These are phyloP conservation scores for Protonemura montana DNA, from an alignment of 2,888 invertebrate species.

Conservation along the genomic window DNA sequence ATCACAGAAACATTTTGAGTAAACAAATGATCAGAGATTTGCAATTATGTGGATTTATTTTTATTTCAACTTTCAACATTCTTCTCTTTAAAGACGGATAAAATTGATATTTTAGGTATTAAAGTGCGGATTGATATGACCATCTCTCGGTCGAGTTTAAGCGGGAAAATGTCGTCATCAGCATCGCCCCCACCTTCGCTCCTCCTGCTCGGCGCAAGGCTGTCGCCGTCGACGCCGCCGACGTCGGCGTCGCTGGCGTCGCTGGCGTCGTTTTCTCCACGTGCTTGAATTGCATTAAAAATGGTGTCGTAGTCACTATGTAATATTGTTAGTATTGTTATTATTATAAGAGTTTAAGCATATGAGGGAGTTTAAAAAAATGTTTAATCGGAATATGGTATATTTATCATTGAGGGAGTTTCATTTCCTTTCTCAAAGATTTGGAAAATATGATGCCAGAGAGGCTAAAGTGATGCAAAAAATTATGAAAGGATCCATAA, in stretches of 20 bases:
- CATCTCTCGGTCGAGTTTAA: background rate
- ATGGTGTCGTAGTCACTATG: too few species aligned
- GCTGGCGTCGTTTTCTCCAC: conserved; percentile 20
- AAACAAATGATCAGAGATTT: too few species aligned
- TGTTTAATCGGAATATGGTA: background rate
- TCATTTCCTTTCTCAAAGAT: conserved; percentile 39
- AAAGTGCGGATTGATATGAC: background rate
- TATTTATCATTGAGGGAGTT: conserved; percentile 42
- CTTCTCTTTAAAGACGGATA: background rate
- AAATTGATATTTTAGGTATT: background rate
- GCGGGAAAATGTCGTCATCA: conserved; percentile 4
- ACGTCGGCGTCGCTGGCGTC: conserved; percentile 33
- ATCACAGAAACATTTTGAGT: too few species aligned
- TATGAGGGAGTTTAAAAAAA: too few species aligned
- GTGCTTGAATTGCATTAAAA: background rate
- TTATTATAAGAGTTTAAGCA: too few species aligned
- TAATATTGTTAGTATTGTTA: too few species aligned
- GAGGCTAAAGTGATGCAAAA: conserved; percentile 52
- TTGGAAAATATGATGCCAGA: conserved; percentile 46
- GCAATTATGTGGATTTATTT: too few species aligned
- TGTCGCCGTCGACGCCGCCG: background rate
- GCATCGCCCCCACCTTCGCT: background rate
- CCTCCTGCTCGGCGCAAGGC: background rate
- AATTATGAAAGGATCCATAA: conserved; percentile 49
- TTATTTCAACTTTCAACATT: too few species aligned